Evolutionary conservation across 2,888 invertebrate genomes (phyloP), one percentile per base, ranked within the genome.

Genomic region (Microdon myrmicae): DNA sequence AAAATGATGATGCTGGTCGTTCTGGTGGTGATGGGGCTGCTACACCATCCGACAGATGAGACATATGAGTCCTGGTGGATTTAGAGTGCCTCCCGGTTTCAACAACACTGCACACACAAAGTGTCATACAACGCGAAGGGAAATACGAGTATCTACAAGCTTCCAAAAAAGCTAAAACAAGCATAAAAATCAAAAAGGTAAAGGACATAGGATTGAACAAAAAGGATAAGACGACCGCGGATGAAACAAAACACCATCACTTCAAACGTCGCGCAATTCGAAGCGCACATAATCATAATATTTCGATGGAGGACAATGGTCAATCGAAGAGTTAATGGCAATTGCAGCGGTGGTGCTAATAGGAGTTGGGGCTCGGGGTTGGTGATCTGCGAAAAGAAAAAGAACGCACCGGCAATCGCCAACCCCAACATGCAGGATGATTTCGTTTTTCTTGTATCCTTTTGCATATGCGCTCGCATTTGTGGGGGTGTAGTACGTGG

Each of bases 251-350:
- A 58, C 58, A 58, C 43, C 51, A 45, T 51, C 61, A 64, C 56
- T 64, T 64, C 61, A 64, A 64, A 64, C 47, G 44, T 58, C 43
- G 51, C 45, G 41, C 64, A 47, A 41, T 51, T 34, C 47, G 45
- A 41, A 43, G 37, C 51, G 58, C 56, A 48, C 47, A 64, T 64
- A 64, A 64, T 64, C 64, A 58, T 49, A 64, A 64, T 58, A 64
- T 64, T 64, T 64, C 64, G 51, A 64, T 64, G 64, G 64, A 47
- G 58, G 64, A 64, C 64, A 64, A 64, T 64, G 64, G 64, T 64
- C 64, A 64, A 64, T 64, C 58, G 64, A 64, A 58, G 64, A 64
- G 58, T 64, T 64, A 64, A 64, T 58, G 64, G 64, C 58, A 53
- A 58, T 47, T 37, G 39, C 25, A n/a, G 31, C n/a, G 39, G 9